Evolutionary conservation across 2,888 invertebrate genomes (phyloP).

Genomic region (Gryllus longicercus): DNA sequence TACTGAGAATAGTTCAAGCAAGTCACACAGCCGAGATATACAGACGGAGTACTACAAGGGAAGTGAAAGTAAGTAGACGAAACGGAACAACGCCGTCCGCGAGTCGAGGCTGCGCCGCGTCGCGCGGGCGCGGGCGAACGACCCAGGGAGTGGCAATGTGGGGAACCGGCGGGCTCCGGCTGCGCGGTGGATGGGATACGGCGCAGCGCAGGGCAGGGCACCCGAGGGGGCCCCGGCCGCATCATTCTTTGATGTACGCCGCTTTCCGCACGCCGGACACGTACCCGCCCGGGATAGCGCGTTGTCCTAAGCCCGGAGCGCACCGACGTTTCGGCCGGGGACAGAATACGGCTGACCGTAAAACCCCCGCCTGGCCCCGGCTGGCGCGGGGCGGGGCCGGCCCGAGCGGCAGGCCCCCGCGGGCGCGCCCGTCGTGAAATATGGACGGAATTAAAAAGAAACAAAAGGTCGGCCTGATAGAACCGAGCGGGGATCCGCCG

Average conservation of each 20-base stretch:
- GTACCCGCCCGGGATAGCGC: neutral
- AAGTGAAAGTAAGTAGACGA: too few relatives aligned
- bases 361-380: neutral
- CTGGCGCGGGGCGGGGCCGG: neutral
- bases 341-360: neutral
- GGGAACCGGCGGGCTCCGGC: too few relatives aligned
- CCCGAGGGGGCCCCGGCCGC: neutral
- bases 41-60: too few relatives aligned
- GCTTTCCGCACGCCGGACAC: neutral
- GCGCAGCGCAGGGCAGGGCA: neutral
- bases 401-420: neutral
- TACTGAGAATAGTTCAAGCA: too few relatives aligned
- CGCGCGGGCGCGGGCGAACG: too few relatives aligned
- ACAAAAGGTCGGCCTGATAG: neutral
- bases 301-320: neutral
- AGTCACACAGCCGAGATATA: too few relatives aligned
- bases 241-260: conserved; percentile 6
- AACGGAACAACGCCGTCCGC: too few relatives aligned
- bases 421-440: neutral
- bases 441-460: conserved; percentile 17
- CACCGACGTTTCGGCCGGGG: conserved; percentile 2
- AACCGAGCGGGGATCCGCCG: neutral
- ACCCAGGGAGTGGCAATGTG: too few relatives aligned
- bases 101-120: too few relatives aligned
- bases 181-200: too few relatives aligned